A percentile compares a stretch with the other conserved stretches of the same genome.
Evolutionary conservation across 2,888 invertebrate genomes (phyloP).

Genomic region (Tetanocera ferruginea): DNA sequence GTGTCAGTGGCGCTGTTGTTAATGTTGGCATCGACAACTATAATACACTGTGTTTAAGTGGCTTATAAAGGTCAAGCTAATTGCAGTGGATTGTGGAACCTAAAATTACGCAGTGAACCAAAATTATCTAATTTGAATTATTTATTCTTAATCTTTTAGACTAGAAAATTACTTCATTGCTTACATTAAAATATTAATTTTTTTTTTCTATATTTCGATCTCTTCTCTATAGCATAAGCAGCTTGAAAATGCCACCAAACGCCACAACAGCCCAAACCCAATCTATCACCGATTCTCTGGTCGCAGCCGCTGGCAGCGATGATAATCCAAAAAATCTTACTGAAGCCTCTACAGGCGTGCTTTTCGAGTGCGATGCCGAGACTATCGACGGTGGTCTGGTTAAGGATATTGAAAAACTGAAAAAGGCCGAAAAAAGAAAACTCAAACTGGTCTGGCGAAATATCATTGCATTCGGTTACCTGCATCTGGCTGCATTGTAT

Average conservation of each 20-base stretch:
- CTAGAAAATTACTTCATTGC: too few relatives aligned
- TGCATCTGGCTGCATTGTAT: slow-evolving; percentile 82
- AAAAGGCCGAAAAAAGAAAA: slow-evolving; percentile 73
- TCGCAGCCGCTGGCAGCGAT: slow-evolving; percentile 54
- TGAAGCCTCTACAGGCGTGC: slow-evolving; percentile 72
- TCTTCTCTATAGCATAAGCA: slow-evolving; percentile 38
- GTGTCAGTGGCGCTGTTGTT: too few relatives aligned
- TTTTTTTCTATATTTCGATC: background rate
- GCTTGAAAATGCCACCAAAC: slow-evolving; percentile 73
- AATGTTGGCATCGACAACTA: too few relatives aligned
- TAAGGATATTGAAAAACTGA: slow-evolving; percentile 73
- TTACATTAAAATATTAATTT: background rate
- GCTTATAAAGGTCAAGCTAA: too few relatives aligned
- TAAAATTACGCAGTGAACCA: too few relatives aligned
- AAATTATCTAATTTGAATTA: too few relatives aligned
- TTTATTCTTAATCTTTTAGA: too few relatives aligned
- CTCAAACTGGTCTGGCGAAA: slow-evolving; percentile 85
- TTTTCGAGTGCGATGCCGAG: slow-evolving; percentile 78
- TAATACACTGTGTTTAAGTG: too few relatives aligned
- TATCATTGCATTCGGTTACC: slow-evolving; percentile 81
- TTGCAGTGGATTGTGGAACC: too few relatives aligned
- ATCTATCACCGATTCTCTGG: slow-evolving; percentile 62
- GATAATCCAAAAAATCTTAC: slow-evolving; percentile 59
- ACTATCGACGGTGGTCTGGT: slow-evolving; percentile 75
- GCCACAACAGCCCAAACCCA: slow-evolving; percentile 71